phyloP scores from a whole-genome alignment of 2,113 vertebrate genomes.

The Mesoclemmys tuberculata region DNA sequence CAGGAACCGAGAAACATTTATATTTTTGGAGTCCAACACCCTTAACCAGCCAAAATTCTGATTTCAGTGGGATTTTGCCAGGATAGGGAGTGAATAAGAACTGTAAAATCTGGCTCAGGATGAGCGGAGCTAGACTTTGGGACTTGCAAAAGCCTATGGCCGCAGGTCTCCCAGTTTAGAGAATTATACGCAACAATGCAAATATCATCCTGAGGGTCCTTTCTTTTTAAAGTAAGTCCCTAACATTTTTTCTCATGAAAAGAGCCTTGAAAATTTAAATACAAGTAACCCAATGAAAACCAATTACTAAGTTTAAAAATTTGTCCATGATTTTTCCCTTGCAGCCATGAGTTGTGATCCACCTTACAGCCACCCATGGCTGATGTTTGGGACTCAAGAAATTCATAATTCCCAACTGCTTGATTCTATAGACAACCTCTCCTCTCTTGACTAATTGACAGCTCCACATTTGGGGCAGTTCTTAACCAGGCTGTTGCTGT shows the following conservation, averaged over 20 bases:
- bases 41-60: constrained; percentile 39
- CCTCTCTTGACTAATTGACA: background rate
- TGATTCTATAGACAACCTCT: background rate
- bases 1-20: background rate
- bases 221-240: background rate
- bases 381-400: background rate
- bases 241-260: background rate
- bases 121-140: background rate
- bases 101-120: background rate
- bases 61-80: constrained; percentile 4
- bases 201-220: background rate
- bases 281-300: background rate
- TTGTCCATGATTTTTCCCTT: background rate
- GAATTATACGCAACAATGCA: background rate
- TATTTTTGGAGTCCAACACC: constrained; percentile 30
- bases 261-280: background rate
- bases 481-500: background rate
- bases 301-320: background rate
- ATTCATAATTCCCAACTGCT: background rate
- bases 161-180: constrained; percentile 8
- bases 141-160: constrained; percentile 12
- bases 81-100: background rate
- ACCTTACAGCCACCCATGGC: background rate
- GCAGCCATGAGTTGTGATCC: background rate
- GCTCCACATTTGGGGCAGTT: background rate